phyloP scores from a whole-genome alignment of 2,797 vertebrate genomes.

The Vireo griseus region DNA sequence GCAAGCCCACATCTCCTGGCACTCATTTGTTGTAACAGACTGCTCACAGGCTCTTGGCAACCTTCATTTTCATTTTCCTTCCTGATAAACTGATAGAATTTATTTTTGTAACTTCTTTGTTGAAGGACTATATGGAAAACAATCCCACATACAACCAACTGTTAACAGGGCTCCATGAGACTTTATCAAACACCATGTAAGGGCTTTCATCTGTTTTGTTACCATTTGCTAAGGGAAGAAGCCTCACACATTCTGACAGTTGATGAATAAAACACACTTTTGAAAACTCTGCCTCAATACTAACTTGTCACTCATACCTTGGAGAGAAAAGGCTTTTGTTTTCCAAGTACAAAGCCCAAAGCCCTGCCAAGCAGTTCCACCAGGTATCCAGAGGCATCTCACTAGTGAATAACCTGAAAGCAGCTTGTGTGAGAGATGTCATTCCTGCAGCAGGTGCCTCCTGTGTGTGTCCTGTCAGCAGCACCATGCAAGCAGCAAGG shows the following conservation, averaged over 20 bases:
- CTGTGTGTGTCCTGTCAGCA: fast-evolving
- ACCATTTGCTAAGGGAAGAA: not conserved
- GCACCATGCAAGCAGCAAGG: fast-evolving
- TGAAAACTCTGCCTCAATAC: not conserved
- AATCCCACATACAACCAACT: not conserved
- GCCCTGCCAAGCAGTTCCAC: not conserved
- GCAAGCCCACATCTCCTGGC: not conserved
- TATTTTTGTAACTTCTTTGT: not conserved
- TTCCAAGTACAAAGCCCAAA: not conserved
- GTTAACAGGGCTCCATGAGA: not conserved
- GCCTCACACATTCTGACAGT: not conserved
- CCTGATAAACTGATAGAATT: not conserved
- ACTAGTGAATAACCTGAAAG: not conserved
- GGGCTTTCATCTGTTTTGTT: not conserved
- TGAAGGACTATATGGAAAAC: not conserved
- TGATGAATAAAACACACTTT: not conserved
- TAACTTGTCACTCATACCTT: not conserved
- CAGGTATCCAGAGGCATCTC: not conserved
- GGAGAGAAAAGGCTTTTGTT: not conserved
- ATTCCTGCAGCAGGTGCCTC: not conserved
- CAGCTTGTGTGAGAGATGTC: not conserved
- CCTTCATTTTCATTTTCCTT: not conserved
- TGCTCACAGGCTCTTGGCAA: not conserved
- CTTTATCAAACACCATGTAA: not conserved
- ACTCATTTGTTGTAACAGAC: not conserved